Evolutionary conservation across 35 echinoderm and acorn worm genomes (phyloP), one percentile per base, ranked within the genome.

Genomic region (Holothuria glaberrima): DNA sequence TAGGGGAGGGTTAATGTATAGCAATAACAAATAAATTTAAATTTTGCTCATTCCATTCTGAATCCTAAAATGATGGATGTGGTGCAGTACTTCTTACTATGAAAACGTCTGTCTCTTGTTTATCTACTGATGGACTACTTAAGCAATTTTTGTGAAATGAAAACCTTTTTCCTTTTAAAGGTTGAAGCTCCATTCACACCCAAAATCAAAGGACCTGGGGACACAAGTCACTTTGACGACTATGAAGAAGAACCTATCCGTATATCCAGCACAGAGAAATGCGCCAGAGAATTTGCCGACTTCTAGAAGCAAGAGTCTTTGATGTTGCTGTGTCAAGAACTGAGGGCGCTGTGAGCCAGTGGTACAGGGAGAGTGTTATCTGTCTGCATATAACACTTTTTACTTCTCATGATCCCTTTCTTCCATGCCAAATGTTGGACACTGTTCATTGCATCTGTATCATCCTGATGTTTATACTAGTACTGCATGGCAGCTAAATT

Each of bases 131-230:
- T 46, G 10, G 4, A 46, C 10, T 10, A 10, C 10, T 5, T 5
- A 5, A 46, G 44, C 44, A 5, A 46, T 4, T 10, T 5, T 5
- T 54, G 5, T 14, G 50, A 54, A 54, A 14, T 54, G 0, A 0
- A 9, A 54, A 0, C 16, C 17, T 75, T 6, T 75, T 41, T 75
- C 9, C 7, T 41, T 75, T 75, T 45, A 17, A 73, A 99, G 97
- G 97, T 99, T 62, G 97, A 99, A 88, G 93, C 97, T 13, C 97
- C 97, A 27, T 99, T 99, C 56, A 80, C 94, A 85, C 97, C 97
- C 36, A 92, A 94, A 68, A 76, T 94, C 91, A 94, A 94, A 56
- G 91, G 94, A 30, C 74, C 91, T 14, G 91, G 97, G 19, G 97
- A 99, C 86, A 89, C 97, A 86, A 95, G 93, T 59, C 88, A 99